phyloP scores from a whole-genome alignment of 2,888 invertebrate species.

The Adineta ricciae region DNA sequence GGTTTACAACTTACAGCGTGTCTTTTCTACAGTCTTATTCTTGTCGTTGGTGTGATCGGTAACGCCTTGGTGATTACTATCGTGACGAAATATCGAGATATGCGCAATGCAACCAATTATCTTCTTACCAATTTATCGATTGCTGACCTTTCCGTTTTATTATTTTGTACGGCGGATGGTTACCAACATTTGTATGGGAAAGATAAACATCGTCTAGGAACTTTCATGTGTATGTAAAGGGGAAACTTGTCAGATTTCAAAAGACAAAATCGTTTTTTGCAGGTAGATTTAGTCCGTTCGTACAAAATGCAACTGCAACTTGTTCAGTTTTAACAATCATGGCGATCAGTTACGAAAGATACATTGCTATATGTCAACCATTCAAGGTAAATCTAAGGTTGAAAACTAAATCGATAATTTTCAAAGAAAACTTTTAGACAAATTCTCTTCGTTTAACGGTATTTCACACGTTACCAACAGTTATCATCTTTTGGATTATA shows the following conservation, averaged over 20 bases:
- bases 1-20: neutral
- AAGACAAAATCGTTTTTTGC: neutral
- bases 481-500: neutral
- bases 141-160: neutral
- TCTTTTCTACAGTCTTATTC: neutral
- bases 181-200: slow-evolving; percentile 16
- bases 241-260: neutral
- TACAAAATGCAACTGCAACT: neutral
- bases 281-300: slow-evolving; percentile 18
- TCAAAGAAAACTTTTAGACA: neutral
- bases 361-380: neutral
- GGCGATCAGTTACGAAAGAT: neutral
- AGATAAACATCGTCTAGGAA: slow-evolving; percentile 15
- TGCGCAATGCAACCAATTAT: slow-evolving; percentile 3
- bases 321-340: slow-evolving; percentile 20
- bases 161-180: slow-evolving; percentile 12
- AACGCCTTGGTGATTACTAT: neutral
- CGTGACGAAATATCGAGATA: neutral
- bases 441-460: neutral
- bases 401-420: too few species aligned
- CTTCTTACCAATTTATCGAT: neutral
- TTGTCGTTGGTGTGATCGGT: neutral
- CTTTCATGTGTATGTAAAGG: neutral
- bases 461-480: slow-evolving; percentile 6
- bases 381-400: neutral